Conservation (phyloP, 2,113 vertebrate genomes). For the Carettochelys insculpta region DNA sequence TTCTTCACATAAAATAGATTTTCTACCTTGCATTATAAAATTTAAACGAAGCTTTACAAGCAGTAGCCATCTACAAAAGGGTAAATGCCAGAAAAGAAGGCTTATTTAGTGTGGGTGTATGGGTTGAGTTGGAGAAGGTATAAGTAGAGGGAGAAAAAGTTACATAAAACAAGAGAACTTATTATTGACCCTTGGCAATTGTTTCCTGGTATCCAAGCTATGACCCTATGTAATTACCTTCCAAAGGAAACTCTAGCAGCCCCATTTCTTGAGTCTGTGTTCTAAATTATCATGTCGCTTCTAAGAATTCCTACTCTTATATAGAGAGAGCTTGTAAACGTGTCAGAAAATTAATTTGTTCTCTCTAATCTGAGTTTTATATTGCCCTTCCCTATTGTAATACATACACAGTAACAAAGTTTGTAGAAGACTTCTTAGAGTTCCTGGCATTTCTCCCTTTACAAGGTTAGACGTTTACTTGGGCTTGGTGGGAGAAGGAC, state of each 20-base stretch:
- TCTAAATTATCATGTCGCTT: neutral
- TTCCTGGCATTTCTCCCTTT: neutral
- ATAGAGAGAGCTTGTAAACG: neutral
- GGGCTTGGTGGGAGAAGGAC: neutral
- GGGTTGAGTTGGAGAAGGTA: neutral
- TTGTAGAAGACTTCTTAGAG: neutral
- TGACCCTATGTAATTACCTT: neutral
- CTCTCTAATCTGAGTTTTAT: neutral
- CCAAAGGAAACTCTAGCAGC: neutral
- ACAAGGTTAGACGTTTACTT: neutral
- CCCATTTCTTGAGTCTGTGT: neutral
- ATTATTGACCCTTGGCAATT: neutral
- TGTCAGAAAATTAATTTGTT: neutral
- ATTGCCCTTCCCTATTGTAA: neutral
- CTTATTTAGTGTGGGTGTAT: neutral
- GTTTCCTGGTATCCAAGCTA: neutral
- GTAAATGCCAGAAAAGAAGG: neutral
- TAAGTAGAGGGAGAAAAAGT: neutral
- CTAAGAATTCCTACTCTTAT: neutral
- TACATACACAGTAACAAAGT: neutral
- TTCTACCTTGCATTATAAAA: neutral
- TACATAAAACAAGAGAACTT: neutral
- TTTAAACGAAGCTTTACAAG: neutral
- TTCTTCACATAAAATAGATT: neutral
- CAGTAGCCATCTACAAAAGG: neutral